Percentiles rank a stretch among this genome's conserved stretches.
Evolutionary conservation across 2,888 invertebrate genomes (phyloP).

Genomic region (Agrochola lota): DNA sequence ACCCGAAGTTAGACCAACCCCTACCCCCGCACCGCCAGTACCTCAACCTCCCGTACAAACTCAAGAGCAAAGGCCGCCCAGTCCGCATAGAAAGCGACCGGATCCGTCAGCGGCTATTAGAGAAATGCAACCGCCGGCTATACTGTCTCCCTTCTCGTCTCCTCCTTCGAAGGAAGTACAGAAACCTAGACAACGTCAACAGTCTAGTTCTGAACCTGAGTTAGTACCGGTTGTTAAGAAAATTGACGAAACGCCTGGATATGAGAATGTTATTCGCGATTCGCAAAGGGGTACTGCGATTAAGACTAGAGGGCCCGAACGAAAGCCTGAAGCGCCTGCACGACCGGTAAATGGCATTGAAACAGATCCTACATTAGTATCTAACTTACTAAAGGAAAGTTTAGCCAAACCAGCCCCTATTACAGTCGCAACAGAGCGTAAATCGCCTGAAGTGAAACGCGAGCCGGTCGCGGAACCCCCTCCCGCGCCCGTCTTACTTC

Average conservation of each 20-base stretch:
- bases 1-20: constrained; percentile 57
- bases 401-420: constrained; percentile 88
- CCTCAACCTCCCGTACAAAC: constrained; percentile 66
- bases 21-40: constrained; percentile 78
- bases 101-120: constrained; percentile 81
- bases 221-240: constrained; percentile 91
- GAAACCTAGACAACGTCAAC: constrained; percentile 72
- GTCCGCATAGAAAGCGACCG: constrained; percentile 81
- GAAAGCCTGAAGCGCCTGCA: constrained; percentile 78
- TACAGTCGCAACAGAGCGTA: constrained; percentile 83
- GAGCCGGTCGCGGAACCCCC: constrained; percentile 77
- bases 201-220: constrained; percentile 90
- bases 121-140: constrained; percentile 86
- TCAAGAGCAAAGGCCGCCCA: constrained; percentile 72
- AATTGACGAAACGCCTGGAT: constrained; percentile 91
- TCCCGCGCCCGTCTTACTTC: constrained; percentile 63
- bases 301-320: constrained; percentile 81
- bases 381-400: constrained; percentile 93
- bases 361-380: constrained; percentile 93
- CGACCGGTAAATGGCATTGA: constrained; percentile 92
- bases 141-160: constrained; percentile 89
- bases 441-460: constrained; percentile 80
- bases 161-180: constrained; percentile 80
- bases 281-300: constrained; percentile 83
- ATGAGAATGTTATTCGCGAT: constrained; percentile 91